Evolutionary conservation across 2,888 invertebrate genomes (phyloP), one percentile per base, ranked within the genome.

Genomic region (Tachystola acroxantha): DNA sequence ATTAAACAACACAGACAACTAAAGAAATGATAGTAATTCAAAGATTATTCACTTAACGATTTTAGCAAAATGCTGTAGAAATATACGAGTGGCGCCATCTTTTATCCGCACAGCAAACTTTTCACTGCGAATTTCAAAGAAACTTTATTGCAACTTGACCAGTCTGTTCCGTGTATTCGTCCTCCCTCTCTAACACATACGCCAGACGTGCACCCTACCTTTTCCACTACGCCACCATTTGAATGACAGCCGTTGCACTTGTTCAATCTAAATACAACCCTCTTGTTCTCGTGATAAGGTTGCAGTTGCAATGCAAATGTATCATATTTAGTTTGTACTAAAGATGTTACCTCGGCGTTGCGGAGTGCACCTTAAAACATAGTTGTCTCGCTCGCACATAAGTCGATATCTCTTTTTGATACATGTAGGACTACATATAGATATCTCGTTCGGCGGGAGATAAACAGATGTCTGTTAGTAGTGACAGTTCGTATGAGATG

Each of bases 381-480:
- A 57, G 52, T 72, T 75, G 67, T 84, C 85, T 75, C 79, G 39
- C 62, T 86, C 77, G 56, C 71, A 48, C 81, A 43, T 53, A 52
- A 57, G 46, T 49, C 54, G 63, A 64, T 71, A 68, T 85, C 85
- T 75, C 80, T 65, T 61, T 86, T 79, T 63, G 75, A 56, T 79
- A 61, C 77, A 76, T 64, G 65, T 70, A 58, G 57, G 65, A 64
- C 66, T 81, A 74, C 72, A 79, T 82, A 74, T 80, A 79, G 84
- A 75, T 85, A 85, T 85, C 84, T 80, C 85, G 61, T 77, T 82
- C 73, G 51, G 55, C 48, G 48, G 54, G 80, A 84, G 82, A 84
- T 85, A 79, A 82, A 65, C 69, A 71, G 78, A 77, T 76, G 70
- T 82, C 59, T 69, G 75, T 66, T 66, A 64, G 71, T 67, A 60